A percentile compares a stretch with the other conserved stretches of the same genome.
phyloP scores from a whole-genome alignment of 2,888 invertebrate genomes.

The Drosophila multiciliata region DNA sequence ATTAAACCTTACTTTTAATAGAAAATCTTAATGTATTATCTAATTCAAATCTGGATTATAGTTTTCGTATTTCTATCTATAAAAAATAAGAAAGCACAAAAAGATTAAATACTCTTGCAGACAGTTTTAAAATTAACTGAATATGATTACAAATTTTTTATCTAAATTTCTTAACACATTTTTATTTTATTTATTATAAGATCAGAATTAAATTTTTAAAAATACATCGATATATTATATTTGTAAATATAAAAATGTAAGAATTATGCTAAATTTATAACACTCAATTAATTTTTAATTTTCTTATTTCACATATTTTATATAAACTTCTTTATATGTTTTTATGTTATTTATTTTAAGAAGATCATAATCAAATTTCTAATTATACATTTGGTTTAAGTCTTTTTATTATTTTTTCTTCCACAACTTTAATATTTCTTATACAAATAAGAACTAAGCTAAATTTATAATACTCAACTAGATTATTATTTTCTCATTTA shows the following conservation, averaged over 20 bases:
- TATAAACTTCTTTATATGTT: no score
- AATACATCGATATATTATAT: background rate
- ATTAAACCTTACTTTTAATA: slow-evolving; percentile 6
- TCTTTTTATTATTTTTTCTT: no score
- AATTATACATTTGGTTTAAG: no score
- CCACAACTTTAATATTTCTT: no score
- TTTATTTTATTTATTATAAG: background rate
- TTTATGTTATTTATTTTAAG: no score
- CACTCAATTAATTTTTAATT: accelerated
- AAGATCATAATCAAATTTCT: no score
- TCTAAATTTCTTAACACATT: no score
- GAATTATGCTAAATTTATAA: background rate
- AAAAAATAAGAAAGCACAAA: background rate
- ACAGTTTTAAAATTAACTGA: background rate
- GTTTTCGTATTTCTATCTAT: background rate
- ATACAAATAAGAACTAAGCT: background rate
- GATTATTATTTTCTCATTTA: background rate
- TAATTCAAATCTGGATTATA: background rate
- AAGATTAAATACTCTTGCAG: slow-evolving; percentile 9
- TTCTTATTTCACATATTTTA: background rate
- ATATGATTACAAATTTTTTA: background rate
- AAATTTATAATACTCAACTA: background rate
- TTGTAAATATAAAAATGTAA: no score
- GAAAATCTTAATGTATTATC: slow-evolving; percentile 17
- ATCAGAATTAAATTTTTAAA: no score